Percentiles rank a stretch among this genome's conserved stretches.
phyloP scores from a whole-genome alignment of 1,140 invertebrate genomes.

The Dreissena rostriformis region DNA sequence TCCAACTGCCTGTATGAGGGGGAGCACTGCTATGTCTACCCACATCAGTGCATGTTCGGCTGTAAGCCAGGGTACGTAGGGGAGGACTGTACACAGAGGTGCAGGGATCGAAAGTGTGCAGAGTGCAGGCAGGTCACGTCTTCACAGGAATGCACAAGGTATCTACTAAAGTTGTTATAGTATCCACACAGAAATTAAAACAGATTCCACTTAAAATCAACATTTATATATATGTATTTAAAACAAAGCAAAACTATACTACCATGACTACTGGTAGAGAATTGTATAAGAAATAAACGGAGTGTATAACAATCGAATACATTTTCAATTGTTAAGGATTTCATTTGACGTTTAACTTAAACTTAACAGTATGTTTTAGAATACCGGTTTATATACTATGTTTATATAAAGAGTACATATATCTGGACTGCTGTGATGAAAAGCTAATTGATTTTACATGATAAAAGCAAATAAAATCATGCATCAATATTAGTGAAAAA shows the following conservation, averaged over 20 bases:
- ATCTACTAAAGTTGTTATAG: background rate
- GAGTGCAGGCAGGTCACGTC: background rate
- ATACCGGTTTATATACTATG: too few species aligned
- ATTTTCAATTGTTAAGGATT: too few species aligned
- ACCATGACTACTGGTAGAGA: too few species aligned
- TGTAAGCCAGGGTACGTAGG: slow-evolving; percentile 24
- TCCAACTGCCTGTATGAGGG: slow-evolving; percentile 30
- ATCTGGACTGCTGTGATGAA: background rate
- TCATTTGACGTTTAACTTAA: too few species aligned
- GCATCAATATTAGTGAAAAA: background rate
- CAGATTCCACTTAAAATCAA: background rate
- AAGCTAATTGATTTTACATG: too few species aligned
- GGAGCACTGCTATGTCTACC: slow-evolving; percentile 8
- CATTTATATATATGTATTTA: too few species aligned
- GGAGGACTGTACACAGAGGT: background rate
- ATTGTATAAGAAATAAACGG: too few species aligned
- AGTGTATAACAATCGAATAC: too few species aligned
- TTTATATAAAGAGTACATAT: background rate
- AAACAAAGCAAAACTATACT: too few species aligned
- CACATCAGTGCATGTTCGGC: slow-evolving; percentile 15
- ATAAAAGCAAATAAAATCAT: background rate
- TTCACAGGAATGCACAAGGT: slow-evolving; percentile 24
- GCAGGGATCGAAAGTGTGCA: background rate
- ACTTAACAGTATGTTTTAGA: too few species aligned
- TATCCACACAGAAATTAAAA: background rate